Evolutionary conservation across 2,113 vertebrate genomes (phyloP).

Genomic region (Ardeotis arabs): DNA sequence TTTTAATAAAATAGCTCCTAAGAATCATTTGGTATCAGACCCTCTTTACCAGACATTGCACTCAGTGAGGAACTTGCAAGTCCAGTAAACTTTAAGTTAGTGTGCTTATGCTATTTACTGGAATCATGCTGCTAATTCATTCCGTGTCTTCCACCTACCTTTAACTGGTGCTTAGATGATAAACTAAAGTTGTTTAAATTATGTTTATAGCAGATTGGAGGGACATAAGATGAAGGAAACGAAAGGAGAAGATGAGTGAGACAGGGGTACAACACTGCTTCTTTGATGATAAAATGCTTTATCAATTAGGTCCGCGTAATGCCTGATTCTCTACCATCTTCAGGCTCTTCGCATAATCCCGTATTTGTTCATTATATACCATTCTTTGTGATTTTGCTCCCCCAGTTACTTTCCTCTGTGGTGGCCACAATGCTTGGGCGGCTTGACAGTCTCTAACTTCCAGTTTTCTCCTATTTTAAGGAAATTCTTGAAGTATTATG

Average conservation of each 20-base stretch:
- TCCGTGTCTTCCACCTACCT: background rate
- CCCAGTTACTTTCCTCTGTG: background rate
- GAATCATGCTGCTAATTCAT: background rate
- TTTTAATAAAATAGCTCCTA: background rate
- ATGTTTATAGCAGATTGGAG: background rate
- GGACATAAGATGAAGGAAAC: background rate
- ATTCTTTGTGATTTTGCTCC: background rate
- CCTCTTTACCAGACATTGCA: background rate
- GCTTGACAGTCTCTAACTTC: background rate
- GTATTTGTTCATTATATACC: background rate
- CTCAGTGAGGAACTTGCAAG: background rate
- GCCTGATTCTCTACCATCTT: background rate
- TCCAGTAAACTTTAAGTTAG: background rate
- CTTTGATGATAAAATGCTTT: background rate
- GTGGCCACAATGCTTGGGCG: background rate
- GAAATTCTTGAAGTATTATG: background rate
- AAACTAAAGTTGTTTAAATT: background rate
- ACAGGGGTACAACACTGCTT: background rate
- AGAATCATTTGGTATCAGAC: background rate
- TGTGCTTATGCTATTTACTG: background rate
- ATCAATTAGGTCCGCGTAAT: background rate
- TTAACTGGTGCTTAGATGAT: background rate
- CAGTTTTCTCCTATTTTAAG: background rate
- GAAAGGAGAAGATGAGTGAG: background rate
- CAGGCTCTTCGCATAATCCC: background rate